A percentile compares a stretch with the other conserved stretches of the same genome.
Evolutionary conservation across 2,888 invertebrate species (phyloP).

Genomic region (Lepidocyrtoides sp.): DNA sequence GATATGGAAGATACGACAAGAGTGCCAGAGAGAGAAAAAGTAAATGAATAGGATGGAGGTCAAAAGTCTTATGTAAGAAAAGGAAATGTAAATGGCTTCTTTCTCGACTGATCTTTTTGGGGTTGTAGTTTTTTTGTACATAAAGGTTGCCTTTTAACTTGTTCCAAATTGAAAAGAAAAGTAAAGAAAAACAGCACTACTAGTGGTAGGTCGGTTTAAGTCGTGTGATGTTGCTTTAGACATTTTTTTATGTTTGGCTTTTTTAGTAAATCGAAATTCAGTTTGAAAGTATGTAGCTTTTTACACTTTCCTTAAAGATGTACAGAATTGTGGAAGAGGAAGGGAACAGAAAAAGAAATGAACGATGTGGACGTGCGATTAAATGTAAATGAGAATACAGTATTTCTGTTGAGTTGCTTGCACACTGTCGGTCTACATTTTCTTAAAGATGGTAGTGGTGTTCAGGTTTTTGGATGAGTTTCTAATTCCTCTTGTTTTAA

Average conservation of each 20-base stretch:
- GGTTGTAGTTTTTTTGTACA: not conserved
- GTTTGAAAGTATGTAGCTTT: too few species aligned
- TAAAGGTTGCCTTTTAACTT: slow-evolving; percentile 40
- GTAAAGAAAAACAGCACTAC: not conserved
- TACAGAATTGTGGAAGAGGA: too few species aligned
- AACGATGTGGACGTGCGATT: slow-evolving; percentile 34
- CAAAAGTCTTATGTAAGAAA: slow-evolving; percentile 2
- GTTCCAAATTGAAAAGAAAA: slow-evolving; percentile 34
- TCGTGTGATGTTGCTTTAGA: too few species aligned
- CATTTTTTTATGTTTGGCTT: too few species aligned
- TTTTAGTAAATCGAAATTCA: too few species aligned
- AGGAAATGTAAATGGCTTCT: slow-evolving; percentile 42
- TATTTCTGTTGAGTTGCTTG: slow-evolving; percentile 9
- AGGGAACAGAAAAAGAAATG: too few species aligned
- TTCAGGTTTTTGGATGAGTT: not conserved
- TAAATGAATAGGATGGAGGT: slow-evolving; percentile 26
- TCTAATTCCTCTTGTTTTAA: too few species aligned
- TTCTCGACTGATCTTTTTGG: slow-evolving; percentile 7
- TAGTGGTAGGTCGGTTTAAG: not conserved
- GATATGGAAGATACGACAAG: not conserved
- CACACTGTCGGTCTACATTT: not conserved
- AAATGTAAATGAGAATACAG: slow-evolving; percentile 27
- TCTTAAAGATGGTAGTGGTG: not conserved
- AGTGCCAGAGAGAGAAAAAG: not conserved
- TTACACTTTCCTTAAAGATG: too few species aligned